Conservation (phyloP, 1,140 invertebrate species). For the Drosophila melanica region DNA sequence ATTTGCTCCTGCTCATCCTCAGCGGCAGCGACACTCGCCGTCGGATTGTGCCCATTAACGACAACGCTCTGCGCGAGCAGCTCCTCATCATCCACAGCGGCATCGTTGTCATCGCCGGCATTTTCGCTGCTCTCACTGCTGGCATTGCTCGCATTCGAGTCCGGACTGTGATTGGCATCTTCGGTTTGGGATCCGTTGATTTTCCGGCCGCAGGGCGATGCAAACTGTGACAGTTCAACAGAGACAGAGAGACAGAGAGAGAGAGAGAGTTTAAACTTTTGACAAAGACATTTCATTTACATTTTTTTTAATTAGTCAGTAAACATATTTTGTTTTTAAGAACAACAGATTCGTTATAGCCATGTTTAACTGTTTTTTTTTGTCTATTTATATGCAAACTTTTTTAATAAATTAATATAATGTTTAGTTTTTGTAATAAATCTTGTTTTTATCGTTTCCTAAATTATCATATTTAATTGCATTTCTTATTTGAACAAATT, state of each 20-base stretch:
- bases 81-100: conserved; percentile 70
- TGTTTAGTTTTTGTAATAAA: too few relatives aligned
- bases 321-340: too few relatives aligned
- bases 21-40: conserved; percentile 15
- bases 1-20: conserved; percentile 83
- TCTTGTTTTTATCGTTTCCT: too few relatives aligned
- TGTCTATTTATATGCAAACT: too few relatives aligned
- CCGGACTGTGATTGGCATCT: conserved; percentile 50
- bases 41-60: conserved; percentile 44
- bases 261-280: background rate
- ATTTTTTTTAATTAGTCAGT: too few relatives aligned
- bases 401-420: too few relatives aligned
- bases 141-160: conserved; percentile 53
- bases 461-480: too few relatives aligned
- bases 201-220: conserved; percentile 74
- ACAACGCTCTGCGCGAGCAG: conserved; percentile 59
- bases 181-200: conserved; percentile 63
- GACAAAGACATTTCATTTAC: too few relatives aligned
- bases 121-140: conserved; percentile 45
- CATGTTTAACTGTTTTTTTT: background rate
- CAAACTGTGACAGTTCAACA: conserved; percentile 47
- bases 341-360: too few relatives aligned
- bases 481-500: too few relatives aligned
- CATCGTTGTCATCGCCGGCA: conserved; percentile 58
- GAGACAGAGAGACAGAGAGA: too few relatives aligned